phyloP scores from a whole-genome alignment of 2,888 invertebrate genomes.

The Entomobrya multifasciata region DNA sequence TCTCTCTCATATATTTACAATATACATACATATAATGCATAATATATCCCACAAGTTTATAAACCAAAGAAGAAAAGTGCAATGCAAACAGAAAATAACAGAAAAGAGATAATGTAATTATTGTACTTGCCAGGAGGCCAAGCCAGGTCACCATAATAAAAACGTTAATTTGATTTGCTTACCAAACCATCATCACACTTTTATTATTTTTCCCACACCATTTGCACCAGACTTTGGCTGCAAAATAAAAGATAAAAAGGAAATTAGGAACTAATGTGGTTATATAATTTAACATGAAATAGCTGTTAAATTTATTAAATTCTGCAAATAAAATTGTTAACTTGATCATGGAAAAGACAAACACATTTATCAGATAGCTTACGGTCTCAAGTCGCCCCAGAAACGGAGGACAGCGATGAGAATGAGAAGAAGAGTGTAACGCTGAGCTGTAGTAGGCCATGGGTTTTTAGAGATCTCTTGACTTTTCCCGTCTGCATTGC shows the following conservation, averaged over 20 bases:
- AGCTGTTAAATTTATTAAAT: conserved; percentile 51
- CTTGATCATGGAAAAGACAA: neutral
- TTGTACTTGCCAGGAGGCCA: neutral
- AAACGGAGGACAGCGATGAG: neutral
- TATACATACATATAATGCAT: no score
- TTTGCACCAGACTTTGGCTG: neutral
- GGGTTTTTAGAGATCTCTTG: no score
- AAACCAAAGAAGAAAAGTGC: no score
- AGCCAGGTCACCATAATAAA: neutral
- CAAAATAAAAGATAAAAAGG: neutral
- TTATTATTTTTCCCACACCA: neutral
- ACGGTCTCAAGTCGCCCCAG: neutral
- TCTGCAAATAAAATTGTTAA: neutral
- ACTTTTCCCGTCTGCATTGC: no score
- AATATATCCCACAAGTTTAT: no score
- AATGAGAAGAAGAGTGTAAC: no score
- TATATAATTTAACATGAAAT: conserved; percentile 40
- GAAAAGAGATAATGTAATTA: neutral
- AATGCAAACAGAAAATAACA: no score
- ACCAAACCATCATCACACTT: neutral
- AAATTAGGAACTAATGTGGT: neutral
- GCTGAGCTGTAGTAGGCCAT: no score
- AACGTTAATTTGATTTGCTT: neutral
- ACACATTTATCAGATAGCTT: no score
- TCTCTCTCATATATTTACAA: neutral